Conservation (phyloP, 2,888 invertebrate genomes). For the Apamea sordens region DNA sequence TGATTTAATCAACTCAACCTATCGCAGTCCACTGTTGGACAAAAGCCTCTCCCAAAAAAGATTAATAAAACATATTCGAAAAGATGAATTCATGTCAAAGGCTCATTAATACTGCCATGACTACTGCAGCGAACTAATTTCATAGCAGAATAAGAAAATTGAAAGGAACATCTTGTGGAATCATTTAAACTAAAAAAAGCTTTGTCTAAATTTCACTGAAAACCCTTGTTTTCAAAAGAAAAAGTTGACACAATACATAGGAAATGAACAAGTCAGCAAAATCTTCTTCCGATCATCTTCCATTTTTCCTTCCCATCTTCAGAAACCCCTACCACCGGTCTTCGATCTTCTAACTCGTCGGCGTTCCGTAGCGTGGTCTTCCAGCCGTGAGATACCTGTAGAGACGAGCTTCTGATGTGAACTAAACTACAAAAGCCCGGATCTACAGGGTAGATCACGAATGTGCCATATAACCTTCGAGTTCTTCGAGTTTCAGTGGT, state of each 20-base stretch:
- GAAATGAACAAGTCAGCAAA: slow-evolving; percentile 11
- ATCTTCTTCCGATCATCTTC: slow-evolving; percentile 1
- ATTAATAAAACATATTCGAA: no score
- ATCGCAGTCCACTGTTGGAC: no score
- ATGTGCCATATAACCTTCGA: slow-evolving; percentile 92
- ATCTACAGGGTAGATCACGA: slow-evolving; percentile 99
- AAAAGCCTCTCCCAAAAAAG: no score
- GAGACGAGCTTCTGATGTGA: slow-evolving; percentile 99
- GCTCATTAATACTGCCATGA: not conserved
- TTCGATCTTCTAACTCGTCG: slow-evolving; percentile 60
- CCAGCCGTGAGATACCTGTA: slow-evolving; percentile 99
- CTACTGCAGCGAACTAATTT: not conserved
- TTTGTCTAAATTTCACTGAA: not conserved
- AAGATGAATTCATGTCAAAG: not conserved
- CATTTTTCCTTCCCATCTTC: slow-evolving; percentile 6
- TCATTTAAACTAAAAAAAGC: no score
- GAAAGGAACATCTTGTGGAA: not conserved
- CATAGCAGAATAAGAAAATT: not conserved
- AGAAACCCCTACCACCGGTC: slow-evolving; percentile 41
- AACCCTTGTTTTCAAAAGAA: not conserved
- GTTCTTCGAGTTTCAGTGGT: slow-evolving; percentile 62
- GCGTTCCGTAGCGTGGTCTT: slow-evolving; percentile 93
- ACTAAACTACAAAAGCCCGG: slow-evolving; percentile 99
- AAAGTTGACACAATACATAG: not conserved
- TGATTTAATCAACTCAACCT: no score